phyloP scores from a whole-genome alignment of 2,113 vertebrate genomes.

The Castor canadensis region DNA sequence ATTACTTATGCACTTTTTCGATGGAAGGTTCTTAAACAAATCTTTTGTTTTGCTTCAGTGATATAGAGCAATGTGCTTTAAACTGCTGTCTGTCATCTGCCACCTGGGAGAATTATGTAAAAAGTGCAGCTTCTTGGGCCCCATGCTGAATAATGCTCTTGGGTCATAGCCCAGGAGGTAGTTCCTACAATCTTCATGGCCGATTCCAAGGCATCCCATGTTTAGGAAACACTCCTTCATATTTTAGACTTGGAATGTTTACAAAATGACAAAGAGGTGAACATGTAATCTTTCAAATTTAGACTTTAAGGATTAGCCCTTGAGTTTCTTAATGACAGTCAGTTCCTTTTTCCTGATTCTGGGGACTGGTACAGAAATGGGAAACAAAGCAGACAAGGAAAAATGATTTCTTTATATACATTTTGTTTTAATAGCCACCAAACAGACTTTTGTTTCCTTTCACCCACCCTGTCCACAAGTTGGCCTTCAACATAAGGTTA shows the following conservation, averaged over 20 bases:
- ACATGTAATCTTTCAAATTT: background rate
- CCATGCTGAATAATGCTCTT: background rate
- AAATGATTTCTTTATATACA: slow-evolving; percentile 12
- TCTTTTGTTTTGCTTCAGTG: background rate
- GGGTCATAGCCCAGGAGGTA: background rate
- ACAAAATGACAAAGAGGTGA: background rate
- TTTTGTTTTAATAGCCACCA: slow-evolving; percentile 37
- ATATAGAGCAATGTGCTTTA: background rate
- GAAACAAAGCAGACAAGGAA: background rate
- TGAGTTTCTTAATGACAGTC: background rate
- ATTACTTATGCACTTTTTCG: background rate
- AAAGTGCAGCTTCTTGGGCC: background rate
- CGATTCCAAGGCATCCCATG: background rate
- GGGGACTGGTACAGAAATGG: background rate
- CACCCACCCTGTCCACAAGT: background rate
- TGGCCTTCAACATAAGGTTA: background rate
- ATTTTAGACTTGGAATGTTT: background rate
- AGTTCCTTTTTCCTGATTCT: background rate
- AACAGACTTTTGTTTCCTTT: background rate
- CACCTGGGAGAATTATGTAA: background rate
- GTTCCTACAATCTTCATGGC: background rate
- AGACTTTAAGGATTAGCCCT: background rate
- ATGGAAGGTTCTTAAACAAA: background rate
- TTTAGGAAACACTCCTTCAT: background rate
- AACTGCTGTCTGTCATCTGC: background rate